Percentiles rank a stretch among this genome's conserved stretches.
These are phyloP conservation scores for Mya arenaria DNA, from an alignment of 1,140 invertebrate genomes.

Conservation along the genomic window DNA sequence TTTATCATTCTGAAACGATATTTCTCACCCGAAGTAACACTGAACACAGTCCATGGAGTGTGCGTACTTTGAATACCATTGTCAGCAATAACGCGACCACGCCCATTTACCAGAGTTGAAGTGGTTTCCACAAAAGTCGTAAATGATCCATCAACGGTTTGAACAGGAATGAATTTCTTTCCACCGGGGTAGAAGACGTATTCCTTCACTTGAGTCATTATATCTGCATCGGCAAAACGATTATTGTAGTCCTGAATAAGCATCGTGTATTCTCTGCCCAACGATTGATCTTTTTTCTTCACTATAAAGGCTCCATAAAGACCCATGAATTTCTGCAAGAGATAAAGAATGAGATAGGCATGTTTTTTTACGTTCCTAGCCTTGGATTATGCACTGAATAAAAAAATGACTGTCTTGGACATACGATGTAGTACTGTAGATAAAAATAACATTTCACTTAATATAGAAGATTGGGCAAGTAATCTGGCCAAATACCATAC, in stretches of 20 bases:
- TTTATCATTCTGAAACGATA: constrained; percentile 68
- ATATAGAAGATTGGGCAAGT: no score
- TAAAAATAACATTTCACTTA: no score
- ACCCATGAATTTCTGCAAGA: constrained; percentile 51
- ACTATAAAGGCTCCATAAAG: constrained; percentile 61
- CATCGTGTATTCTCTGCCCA: constrained; percentile 61
- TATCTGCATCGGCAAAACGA: constrained; percentile 47
- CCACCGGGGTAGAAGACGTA: background rate
- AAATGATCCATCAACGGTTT: constrained; percentile 14
- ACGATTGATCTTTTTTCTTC: constrained; percentile 24
- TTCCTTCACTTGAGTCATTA: background rate
- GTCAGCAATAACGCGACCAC: constrained; percentile 54
- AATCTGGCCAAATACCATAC: no score
- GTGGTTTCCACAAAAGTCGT: background rate
- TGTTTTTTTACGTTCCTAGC: no score
- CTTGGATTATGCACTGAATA: no score
- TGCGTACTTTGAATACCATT: constrained; percentile 42
- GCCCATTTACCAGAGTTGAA: constrained; percentile 67
- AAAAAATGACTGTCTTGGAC: no score
- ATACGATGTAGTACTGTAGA: no score
- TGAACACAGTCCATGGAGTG: constrained; percentile 61
- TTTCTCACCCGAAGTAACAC: constrained; percentile 43
- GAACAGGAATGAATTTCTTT: background rate
- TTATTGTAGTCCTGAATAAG: constrained; percentile 72
- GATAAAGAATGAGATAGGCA: background rate